Conservation (phyloP, 2,797 vertebrate species). For the Tolypeutes matacus region DNA sequence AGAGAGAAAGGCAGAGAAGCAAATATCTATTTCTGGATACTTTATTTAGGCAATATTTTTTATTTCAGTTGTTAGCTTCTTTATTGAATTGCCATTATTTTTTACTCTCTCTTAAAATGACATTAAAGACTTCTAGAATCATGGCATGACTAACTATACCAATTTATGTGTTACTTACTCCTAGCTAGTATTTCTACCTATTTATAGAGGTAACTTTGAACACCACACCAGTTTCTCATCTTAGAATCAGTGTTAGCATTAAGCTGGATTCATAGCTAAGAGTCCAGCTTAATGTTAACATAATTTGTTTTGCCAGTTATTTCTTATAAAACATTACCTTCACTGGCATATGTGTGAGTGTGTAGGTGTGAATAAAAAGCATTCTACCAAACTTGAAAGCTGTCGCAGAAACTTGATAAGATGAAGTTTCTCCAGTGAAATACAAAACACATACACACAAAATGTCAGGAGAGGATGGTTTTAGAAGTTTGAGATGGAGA, state of each 20-base stretch:
- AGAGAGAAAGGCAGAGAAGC: background rate
- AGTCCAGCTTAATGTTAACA: background rate
- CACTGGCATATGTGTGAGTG: background rate
- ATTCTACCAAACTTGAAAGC: background rate
- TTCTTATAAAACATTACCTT: conserved; percentile 30
- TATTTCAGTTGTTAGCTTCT: background rate
- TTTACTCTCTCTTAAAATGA: background rate
- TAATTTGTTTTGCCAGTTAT: background rate
- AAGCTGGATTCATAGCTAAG: background rate
- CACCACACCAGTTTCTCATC: background rate
- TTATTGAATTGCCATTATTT: background rate
- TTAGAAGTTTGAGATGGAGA: conserved; percentile 49
- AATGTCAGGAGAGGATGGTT: background rate
- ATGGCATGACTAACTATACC: background rate
- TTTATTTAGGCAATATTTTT: background rate
- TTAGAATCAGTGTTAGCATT: background rate
- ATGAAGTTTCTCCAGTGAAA: conserved; percentile 63
- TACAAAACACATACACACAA: conserved; percentile 43
- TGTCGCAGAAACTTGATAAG: conserved; percentile 41
- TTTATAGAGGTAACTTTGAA: background rate
- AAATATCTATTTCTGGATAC: background rate
- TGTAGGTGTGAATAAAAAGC: background rate
- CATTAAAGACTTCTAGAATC: conserved; percentile 15
- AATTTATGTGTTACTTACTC: background rate
- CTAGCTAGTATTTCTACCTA: background rate